Base-by-base conservation (phyloP, 2,888 invertebrate species). In the Epirrhoe alternata region DNA sequence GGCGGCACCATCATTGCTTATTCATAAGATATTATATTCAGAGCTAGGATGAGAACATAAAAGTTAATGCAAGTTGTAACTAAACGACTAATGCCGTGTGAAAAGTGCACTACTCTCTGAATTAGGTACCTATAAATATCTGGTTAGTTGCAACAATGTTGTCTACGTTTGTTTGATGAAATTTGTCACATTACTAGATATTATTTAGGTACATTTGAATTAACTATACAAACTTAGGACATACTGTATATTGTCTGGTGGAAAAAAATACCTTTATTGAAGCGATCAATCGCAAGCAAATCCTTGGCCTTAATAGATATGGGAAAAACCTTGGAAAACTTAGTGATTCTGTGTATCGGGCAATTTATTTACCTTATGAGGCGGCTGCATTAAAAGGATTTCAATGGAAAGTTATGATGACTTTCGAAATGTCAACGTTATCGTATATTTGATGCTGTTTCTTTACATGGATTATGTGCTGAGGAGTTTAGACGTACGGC, bases 301-400 rank as follows among this genome's bases (percentile, higher is more conserved):
- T 35, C 70, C 66, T 67, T 70, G 72, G 68, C 74, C 68, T 68
- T 64, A 67, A 66, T 71, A 65, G 59, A 71, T 61, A 62, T 66
- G 71, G 68, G 62, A 70, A 70, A 72, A 68, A 60, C 68, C 72
- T 61, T 67, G 58, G 45, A 24, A 55, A 66, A 53, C 35, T 54
- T 30, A 57, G 53, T 33, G 8, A 57, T 61, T 54, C 38, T 45
- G 47, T 50, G 53, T 54, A 59, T 58, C 52, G 17, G 62, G 30
- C 35, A 12, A 47, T 52, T 52, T 60, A 55, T 55, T 64, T 55
- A 50, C 54, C 31, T 38, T 38, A 50, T 24, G 8, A 38, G 49
- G 17, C 57, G 16, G 8, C 38, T 42, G 38, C 12, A 38, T 42
- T 53, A 24, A 53, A 17, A 5, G 49, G 59, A 35, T 33, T 38